Conservation (phyloP, 2,797 vertebrate species). For the Mareca penelope region DNA sequence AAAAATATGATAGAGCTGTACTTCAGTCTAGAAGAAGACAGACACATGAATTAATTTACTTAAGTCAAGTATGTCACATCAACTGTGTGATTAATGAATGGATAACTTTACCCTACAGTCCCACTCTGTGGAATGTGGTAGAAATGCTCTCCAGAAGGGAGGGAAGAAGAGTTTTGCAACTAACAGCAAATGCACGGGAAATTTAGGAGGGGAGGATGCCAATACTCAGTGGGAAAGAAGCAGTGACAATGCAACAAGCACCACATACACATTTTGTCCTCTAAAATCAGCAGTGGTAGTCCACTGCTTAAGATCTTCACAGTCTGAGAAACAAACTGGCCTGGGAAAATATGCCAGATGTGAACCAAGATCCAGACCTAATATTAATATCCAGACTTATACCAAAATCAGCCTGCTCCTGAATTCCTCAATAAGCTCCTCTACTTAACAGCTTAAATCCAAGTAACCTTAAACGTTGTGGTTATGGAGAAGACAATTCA, state of each 20-base stretch:
- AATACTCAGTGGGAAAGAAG: background rate
- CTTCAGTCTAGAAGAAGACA: constrained; percentile 49
- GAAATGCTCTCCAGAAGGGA: background rate
- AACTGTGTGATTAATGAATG: background rate
- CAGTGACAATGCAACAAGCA: background rate
- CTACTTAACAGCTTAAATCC: background rate
- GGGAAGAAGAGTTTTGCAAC: background rate
- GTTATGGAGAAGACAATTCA: background rate
- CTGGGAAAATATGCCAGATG: background rate
- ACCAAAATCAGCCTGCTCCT: background rate
- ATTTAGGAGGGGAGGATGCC: background rate
- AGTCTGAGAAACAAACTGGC: background rate
- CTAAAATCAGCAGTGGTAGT: background rate
- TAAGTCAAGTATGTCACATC: background rate
- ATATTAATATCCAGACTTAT: background rate
- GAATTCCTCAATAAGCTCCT: background rate
- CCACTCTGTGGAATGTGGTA: background rate
- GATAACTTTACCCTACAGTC: background rate
- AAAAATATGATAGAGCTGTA: constrained; percentile 51
- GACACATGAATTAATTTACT: background rate
- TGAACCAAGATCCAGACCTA: background rate
- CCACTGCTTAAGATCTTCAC: background rate
- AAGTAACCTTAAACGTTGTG: background rate
- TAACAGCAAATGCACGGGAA: background rate
- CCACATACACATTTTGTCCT: background rate